Conservation (phyloP, 1,140 invertebrate species). For the Eupeodes corollae region DNA sequence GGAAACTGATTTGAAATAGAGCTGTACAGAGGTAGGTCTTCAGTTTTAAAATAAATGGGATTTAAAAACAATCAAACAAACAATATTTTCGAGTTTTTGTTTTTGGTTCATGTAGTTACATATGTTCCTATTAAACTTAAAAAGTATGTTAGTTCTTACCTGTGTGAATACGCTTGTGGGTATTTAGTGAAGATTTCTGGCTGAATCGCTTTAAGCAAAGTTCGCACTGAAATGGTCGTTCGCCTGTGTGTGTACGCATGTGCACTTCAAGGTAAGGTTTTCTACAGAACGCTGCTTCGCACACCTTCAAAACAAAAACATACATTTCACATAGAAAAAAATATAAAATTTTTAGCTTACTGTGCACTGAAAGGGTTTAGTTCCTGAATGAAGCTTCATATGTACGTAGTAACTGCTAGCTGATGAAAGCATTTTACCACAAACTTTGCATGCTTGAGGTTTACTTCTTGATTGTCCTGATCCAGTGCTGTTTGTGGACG, state of each 20-base stretch:
- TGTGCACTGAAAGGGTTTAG: slow-evolving; percentile 68
- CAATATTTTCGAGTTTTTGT: background rate
- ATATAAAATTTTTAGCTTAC: slow-evolving; percentile 34
- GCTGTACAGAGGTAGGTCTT: too few relatives aligned
- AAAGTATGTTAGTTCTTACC: slow-evolving; percentile 37
- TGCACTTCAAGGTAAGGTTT: slow-evolving; percentile 51
- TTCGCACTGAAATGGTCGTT: slow-evolving; percentile 66
- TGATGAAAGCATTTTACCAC: slow-evolving; percentile 61
- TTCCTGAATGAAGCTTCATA: slow-evolving; percentile 66
- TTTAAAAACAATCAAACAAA: background rate
- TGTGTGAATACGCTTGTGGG: slow-evolving; percentile 73
- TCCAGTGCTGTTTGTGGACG: background rate
- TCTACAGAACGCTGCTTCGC: slow-evolving; percentile 51
- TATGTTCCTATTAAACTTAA: too few relatives aligned
- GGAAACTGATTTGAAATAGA: too few relatives aligned
- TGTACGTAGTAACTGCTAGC: slow-evolving; percentile 68
- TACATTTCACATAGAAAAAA: background rate
- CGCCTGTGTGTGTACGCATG: slow-evolving; percentile 55
- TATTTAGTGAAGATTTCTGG: slow-evolving; percentile 67
- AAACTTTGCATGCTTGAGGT: slow-evolving; percentile 61
- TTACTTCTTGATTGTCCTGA: slow-evolving; percentile 40
- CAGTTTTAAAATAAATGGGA: background rate
- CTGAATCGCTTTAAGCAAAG: slow-evolving; percentile 64
- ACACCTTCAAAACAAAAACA: slow-evolving; percentile 24
- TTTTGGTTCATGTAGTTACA: slow-evolving; percentile 13